These are phyloP conservation scores for Tribolium castaneum DNA, from an alignment of 1,140 invertebrate genomes.

Conservation along the genomic window DNA sequence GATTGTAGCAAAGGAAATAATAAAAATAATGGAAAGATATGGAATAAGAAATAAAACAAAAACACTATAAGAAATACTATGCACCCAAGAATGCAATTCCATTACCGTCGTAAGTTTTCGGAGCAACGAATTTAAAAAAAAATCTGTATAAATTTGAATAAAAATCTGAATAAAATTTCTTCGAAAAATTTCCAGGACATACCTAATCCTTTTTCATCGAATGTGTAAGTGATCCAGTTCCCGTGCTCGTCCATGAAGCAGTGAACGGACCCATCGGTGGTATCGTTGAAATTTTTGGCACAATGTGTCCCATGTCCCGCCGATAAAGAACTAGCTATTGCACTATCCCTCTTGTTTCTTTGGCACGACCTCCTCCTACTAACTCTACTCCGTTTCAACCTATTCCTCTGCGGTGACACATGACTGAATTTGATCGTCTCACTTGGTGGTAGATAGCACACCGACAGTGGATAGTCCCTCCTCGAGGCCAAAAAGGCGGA, in stretches of 20 bases:
- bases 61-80: too few relatives aligned
- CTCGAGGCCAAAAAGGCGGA: constrained; percentile 73
- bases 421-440: constrained; percentile 55
- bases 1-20: too few relatives aligned
- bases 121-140: too few relatives aligned
- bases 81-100: too few relatives aligned
- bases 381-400: constrained; percentile 51
- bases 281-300: constrained; percentile 88
- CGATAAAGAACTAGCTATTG: constrained; percentile 57
- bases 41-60: too few relatives aligned
- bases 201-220: constrained; percentile 80
- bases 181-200: too few relatives aligned
- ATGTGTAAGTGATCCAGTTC: constrained; percentile 85
- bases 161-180: too few relatives aligned
- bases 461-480: constrained; percentile 66
- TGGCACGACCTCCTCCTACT: constrained; percentile 37
- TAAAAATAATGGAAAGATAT: too few relatives aligned
- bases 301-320: constrained; percentile 73
- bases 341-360: constrained; percentile 45
- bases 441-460: constrained; percentile 55
- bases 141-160: too few relatives aligned
- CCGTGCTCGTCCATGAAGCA: constrained; percentile 81
- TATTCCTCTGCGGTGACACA: constrained; percentile 44
- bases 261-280: constrained; percentile 87
- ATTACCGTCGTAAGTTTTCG: too few relatives aligned